phyloP scores from a whole-genome alignment of 2,113 vertebrate genomes.

The Aramus guarauna region DNA sequence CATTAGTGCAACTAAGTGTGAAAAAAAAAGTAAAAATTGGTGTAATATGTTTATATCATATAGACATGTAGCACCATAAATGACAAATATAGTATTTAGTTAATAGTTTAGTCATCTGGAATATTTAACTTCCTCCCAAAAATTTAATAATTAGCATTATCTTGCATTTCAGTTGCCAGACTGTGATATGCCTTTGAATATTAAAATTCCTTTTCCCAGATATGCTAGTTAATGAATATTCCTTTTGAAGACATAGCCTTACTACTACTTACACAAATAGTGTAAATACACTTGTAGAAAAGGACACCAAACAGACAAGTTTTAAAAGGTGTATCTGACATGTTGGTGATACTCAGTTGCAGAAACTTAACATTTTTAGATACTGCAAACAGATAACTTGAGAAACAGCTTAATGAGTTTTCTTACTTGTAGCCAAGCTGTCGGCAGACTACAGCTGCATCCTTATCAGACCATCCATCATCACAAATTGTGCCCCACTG shows the following conservation, averaged over 20 bases:
- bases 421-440: constrained; percentile 94
- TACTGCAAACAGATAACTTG: neutral
- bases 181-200: neutral
- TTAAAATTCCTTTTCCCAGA: neutral
- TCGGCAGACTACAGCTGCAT: constrained; percentile 91
- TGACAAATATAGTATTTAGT: neutral
- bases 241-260: neutral
- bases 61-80: neutral
- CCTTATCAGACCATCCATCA: constrained; percentile 93
- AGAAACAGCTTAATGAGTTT: neutral
- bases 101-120: neutral
- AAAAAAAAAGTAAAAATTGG: neutral
- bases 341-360: neutral
- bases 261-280: neutral
- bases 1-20: neutral
- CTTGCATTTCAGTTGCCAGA: neutral
- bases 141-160: neutral
- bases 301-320: neutral
- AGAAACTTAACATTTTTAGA: neutral
- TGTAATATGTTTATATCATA: neutral
- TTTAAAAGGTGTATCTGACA: neutral
- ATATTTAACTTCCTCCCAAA: neutral
- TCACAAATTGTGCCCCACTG: constrained; percentile 97
- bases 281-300: neutral
- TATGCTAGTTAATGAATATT: neutral